Percentiles rank a stretch among this genome's conserved stretches.
Evolutionary conservation across 2,113 vertebrate genomes (phyloP).

Genomic region (Siniperca knerii): DNA sequence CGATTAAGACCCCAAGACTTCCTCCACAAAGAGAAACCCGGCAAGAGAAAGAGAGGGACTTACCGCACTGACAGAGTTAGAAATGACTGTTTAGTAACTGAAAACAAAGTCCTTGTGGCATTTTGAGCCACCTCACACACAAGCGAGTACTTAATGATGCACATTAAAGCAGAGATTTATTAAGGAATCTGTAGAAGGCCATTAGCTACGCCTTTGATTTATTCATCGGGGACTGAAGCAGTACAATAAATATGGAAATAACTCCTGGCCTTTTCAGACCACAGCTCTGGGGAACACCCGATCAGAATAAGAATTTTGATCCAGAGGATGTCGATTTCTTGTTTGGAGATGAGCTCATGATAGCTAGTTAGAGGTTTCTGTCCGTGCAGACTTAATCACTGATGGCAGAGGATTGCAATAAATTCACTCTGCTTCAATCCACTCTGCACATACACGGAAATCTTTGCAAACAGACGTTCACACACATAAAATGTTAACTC

Average conservation of each 20-base stretch:
- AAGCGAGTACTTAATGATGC: slow-evolving; percentile 70
- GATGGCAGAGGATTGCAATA: slow-evolving; percentile 35
- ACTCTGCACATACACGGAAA: not conserved
- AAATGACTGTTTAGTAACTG: slow-evolving; percentile 72
- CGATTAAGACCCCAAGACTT: slow-evolving; percentile 51
- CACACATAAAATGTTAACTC: slow-evolving; percentile 5
- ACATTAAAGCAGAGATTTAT: slow-evolving; percentile 74
- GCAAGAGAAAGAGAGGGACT: slow-evolving; percentile 10
- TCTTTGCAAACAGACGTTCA: not conserved
- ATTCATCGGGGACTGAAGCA: slow-evolving; percentile 67
- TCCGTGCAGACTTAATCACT: slow-evolving; percentile 48
- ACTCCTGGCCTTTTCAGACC: slow-evolving; percentile 73
- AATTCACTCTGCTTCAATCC: slow-evolving; percentile 30
- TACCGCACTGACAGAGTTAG: slow-evolving; percentile 8
- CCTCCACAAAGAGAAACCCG: slow-evolving; percentile 14
- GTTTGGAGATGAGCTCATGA: slow-evolving; percentile 62
- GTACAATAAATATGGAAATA: slow-evolving; percentile 81
- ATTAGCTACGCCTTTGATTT: slow-evolving; percentile 79
- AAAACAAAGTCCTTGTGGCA: slow-evolving; percentile 71
- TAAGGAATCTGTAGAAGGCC: slow-evolving; percentile 70
- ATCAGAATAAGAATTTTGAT: slow-evolving; percentile 57
- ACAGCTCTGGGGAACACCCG: slow-evolving; percentile 56
- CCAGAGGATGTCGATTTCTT: slow-evolving; percentile 49
- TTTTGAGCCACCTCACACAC: slow-evolving; percentile 63
- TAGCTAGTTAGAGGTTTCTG: slow-evolving; percentile 48